Conservation (phyloP, 2,797 vertebrate species). For the Phrynocephalus guinanensis region DNA sequence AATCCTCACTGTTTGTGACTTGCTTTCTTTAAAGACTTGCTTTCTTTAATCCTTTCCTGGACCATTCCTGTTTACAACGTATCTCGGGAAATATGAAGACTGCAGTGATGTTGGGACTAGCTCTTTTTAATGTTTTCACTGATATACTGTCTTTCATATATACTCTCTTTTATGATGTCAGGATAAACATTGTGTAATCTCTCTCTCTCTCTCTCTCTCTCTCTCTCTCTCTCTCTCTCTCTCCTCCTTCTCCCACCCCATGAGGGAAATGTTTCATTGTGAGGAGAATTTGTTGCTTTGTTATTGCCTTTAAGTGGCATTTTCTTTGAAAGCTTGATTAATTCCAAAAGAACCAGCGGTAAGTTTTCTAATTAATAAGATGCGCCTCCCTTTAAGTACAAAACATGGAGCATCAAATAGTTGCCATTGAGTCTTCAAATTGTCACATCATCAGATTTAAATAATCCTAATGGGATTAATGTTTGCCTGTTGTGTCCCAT, state of each 20-base stretch:
- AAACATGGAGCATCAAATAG: not conserved
- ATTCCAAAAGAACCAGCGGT: slow-evolving; percentile 6
- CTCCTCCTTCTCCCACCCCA: not conserved
- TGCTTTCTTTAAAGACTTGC: not conserved
- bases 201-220: not conserved
- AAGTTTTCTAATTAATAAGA: not conserved
- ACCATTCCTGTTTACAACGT: not conserved
- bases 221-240: not conserved
- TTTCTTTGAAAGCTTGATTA: slow-evolving; percentile 4
- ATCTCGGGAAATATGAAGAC: not conserved
- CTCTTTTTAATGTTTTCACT: not conserved
- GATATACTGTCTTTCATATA: not conserved
- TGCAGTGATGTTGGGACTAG: not conserved
- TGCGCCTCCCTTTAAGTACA: not conserved
- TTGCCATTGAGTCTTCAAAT: not conserved
- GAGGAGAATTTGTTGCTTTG: not conserved
- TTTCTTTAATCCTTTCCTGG: not conserved
- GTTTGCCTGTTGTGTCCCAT: not conserved
- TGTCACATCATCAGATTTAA: slow-evolving; percentile 14
- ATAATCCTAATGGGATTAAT: slow-evolving; percentile 12
- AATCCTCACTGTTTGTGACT: too few species aligned
- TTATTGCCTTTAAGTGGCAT: not conserved
- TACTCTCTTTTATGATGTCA: too few species aligned
- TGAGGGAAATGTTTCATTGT: not conserved
- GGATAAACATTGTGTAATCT: not conserved